Base-by-base conservation (phyloP, 2,888 invertebrate genomes). In the Capitulum mitella region DNA sequence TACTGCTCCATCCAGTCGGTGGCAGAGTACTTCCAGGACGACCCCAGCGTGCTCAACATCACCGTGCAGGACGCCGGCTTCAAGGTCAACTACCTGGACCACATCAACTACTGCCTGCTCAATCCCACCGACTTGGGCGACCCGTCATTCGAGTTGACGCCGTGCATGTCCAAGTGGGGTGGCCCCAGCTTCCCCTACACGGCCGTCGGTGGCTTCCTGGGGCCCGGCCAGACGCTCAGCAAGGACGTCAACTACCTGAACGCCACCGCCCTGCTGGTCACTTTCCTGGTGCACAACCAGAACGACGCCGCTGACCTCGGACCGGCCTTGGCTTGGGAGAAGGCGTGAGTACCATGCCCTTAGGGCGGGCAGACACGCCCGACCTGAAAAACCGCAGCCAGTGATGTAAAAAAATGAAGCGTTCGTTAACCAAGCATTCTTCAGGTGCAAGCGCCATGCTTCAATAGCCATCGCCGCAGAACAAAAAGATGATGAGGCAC, bases 151-250 rank as follows among this genome's bases (percentile, higher is more conserved):
- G 0, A 46, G 8, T 29, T 3, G 5, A 16, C 37, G 3, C 85
- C 88, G 0, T 99, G 99, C 86, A 87, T 98, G 80, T 94, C 93
- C 0, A 87, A 89, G 3, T 98, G 93, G 86, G 97, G 97, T 37
- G 98, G 97, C 0, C 98, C 98, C 0, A 90, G 97, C 34, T 91
- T 94, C 85, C 97, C 98, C 0, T 95, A 93, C 40, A 91, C 97
- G 61, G 96, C 93, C 0, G 87, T 99, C 74, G 98, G 98, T 61
- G 98, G 97, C 8, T 97, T 95, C 86, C 87, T 82, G 29, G 78
- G 79, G 14, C 81, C 80, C n/a, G 79, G 82, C 14, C 79, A 80
- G 76, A 78, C 58, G 46, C 80, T 81, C 26, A 46, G 80, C 34
- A 37, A 64, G 16, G 80, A 86, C 78, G 83, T 83, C 26, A 81